phyloP scores from a whole-genome alignment of 2,888 invertebrate species.

The Heliconius ismenius region DNA sequence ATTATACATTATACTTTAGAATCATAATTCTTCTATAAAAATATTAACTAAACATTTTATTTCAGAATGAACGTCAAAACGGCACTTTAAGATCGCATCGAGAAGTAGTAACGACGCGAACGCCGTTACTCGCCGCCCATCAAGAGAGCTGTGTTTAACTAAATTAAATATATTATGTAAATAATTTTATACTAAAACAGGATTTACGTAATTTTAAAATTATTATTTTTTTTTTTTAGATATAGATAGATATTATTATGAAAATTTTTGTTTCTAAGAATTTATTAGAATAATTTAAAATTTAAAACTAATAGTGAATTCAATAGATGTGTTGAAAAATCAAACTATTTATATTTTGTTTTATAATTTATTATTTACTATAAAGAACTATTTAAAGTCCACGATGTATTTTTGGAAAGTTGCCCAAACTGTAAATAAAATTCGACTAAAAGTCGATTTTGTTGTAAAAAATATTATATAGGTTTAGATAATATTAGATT shows the following conservation, averaged over 20 bases:
- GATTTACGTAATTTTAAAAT: background rate
- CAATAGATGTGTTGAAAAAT: background rate
- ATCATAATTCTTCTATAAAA: background rate
- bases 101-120: constrained; percentile 86
- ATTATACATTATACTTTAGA: background rate
- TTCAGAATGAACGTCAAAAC: constrained; percentile 69
- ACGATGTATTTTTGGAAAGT: background rate
- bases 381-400: constrained; percentile 3
- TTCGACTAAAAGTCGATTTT: constrained; percentile 28
- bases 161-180: constrained; percentile 37
- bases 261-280: background rate
- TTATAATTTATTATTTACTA: background rate
- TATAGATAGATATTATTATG: background rate
- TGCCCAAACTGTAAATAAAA: constrained; percentile 28
- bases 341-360: background rate
- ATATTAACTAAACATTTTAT: constrained; percentile 33
- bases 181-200: constrained; percentile 14
- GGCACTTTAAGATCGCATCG: constrained; percentile 69
- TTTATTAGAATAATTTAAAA: constrained; percentile 14
- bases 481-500: constrained; percentile 24
- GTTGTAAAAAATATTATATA: constrained; percentile 28
- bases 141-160: constrained; percentile 86
- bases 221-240: background rate
- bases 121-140: constrained; percentile 84
- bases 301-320: constrained; percentile 13